A percentile compares a stretch with the other conserved stretches of the same genome.
Conservation (phyloP, 1,140 invertebrate species). For the Calliopsis andreniformis region DNA sequence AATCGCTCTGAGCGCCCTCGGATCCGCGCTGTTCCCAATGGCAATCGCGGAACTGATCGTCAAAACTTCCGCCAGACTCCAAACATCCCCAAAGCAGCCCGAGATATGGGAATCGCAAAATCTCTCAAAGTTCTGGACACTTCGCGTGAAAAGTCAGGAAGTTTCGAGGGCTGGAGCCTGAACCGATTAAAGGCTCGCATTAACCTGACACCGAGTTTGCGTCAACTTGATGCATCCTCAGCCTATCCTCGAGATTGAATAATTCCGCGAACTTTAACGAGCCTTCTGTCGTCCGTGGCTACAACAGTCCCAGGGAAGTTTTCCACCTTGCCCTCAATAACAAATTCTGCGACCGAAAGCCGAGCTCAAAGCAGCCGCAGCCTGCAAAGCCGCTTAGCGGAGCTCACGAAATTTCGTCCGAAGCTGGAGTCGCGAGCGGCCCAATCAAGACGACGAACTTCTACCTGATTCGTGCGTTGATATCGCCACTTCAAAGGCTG, state of each 20-base stretch:
- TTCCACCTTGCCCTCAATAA: no score
- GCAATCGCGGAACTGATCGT: conserved; percentile 19
- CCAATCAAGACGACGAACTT: conserved; percentile 33
- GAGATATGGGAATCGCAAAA: conserved; percentile 13
- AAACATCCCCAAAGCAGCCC: conserved; percentile 19
- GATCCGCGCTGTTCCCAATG: background rate
- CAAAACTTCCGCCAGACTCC: conserved; percentile 33
- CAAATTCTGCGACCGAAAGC: background rate
- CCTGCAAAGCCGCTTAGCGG: conserved; percentile 18
- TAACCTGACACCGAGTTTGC: background rate
- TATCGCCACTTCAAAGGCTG: no score
- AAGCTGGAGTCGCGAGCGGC: background rate
- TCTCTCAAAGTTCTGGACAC: conserved; percentile 10
- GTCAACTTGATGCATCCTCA: conserved; percentile 17
- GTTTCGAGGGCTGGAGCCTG: conserved; percentile 5
- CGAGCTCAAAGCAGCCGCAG: conserved; percentile 19
- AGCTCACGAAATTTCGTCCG: no score
- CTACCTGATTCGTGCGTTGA: no score
- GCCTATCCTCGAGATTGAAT: no score
- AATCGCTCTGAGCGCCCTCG: background rate
- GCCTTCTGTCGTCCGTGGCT: background rate
- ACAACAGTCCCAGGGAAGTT: no score
- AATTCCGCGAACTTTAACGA: background rate
- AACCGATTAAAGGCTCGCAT: conserved; percentile 7
- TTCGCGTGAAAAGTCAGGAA: conserved; percentile 20